These are phyloP conservation scores for Charaxes varanes DNA, from an alignment of 1,140 invertebrate genomes.

Conservation along the genomic window DNA sequence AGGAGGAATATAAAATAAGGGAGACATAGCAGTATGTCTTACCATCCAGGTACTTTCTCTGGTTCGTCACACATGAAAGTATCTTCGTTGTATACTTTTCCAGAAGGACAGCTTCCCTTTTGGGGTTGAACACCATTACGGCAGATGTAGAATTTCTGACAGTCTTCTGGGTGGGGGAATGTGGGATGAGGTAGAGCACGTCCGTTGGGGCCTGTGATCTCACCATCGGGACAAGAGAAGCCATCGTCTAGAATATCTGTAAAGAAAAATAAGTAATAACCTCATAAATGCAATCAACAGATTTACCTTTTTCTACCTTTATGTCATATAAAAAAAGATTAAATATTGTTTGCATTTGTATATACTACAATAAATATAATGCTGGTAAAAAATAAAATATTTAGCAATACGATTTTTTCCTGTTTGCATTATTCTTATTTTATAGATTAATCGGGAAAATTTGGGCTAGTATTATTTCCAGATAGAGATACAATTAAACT, in stretches of 20 bases:
- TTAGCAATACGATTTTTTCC: too few relatives aligned
- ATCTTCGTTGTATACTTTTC: conserved; percentile 88
- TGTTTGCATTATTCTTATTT: too few relatives aligned
- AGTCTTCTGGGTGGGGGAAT: conserved; percentile 88
- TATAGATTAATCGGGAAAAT: too few relatives aligned
- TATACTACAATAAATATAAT: too few relatives aligned
- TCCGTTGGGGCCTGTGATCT: conserved; percentile 80
- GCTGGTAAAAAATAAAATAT: too few relatives aligned
- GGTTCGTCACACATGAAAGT: conserved; percentile 88
- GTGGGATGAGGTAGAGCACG: conserved; percentile 85
- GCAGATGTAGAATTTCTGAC: conserved; percentile 90
- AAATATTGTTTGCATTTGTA: too few relatives aligned
- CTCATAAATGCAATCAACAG: too few relatives aligned
- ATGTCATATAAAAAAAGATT: too few relatives aligned
- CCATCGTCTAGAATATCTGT: conserved; percentile 82
- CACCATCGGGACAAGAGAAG: conserved; percentile 85
- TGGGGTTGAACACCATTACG: conserved; percentile 85
- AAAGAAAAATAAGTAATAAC: conserved; percentile 15
- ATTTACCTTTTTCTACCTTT: too few relatives aligned
- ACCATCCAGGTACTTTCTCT: conserved; percentile 88
- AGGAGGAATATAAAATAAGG: not conserved
- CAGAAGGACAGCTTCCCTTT: conserved; percentile 83
- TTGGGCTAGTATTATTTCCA: too few relatives aligned
- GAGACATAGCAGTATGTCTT: conserved; percentile 44
- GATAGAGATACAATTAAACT: too few relatives aligned